Evolutionary conservation across 2,113 vertebrate species (phyloP).

Genomic region (Cisticola juncidis): DNA sequence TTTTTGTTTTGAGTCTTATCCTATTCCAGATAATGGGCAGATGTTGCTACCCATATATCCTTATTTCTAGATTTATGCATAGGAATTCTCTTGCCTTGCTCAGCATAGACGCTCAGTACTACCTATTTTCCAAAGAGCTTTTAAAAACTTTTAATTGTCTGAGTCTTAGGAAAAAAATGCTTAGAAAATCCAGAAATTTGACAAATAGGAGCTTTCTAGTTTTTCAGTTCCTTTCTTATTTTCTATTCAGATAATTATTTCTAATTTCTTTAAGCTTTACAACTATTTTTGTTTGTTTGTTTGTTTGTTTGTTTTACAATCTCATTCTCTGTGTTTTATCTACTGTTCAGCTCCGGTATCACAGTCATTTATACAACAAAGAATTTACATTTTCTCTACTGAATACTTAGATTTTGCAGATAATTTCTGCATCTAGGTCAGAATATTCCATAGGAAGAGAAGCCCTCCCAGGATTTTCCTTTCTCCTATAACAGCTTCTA

Average conservation of each 20-base stretch:
- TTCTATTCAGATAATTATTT: background rate
- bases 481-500: background rate
- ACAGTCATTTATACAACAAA: background rate
- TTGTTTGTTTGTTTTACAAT: background rate
- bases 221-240: background rate
- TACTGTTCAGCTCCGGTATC: background rate
- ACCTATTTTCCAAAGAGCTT: background rate
- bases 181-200: background rate
- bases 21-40: constrained; percentile 36
- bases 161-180: background rate
- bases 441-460: background rate
- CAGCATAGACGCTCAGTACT: background rate
- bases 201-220: background rate
- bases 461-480: background rate
- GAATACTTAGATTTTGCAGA: background rate
- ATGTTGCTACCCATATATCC: constrained; percentile 45
- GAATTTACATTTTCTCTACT: background rate
- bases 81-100: constrained; percentile 19
- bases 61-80: constrained; percentile 53
- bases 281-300: no score
- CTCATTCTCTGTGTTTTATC: background rate
- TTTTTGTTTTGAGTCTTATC: background rate
- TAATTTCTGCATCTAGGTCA: background rate
- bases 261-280: background rate
- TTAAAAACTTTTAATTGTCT: constrained; percentile 24